Percentiles rank a stretch among this genome's conserved stretches.
Evolutionary conservation across 92 coral and sea anemone genomes (phyloP).

Genomic region (Montipora capitata): DNA sequence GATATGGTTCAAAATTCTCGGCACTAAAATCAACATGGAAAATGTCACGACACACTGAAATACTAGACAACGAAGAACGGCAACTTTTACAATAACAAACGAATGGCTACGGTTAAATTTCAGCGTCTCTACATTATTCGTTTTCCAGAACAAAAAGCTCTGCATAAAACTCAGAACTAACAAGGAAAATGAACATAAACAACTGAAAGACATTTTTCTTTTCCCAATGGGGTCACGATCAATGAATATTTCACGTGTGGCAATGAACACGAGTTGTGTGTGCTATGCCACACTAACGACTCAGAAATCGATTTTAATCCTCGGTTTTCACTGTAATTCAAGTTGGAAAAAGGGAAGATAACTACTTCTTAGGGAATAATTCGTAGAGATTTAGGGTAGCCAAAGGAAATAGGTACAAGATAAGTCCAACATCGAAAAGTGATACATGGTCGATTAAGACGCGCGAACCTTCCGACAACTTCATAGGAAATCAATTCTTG

Average conservation of each 20-base stretch:
- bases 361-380: not conserved
- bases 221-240: constrained; percentile 32
- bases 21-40: constrained; percentile 81
- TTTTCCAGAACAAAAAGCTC: constrained; percentile 17
- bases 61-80: constrained; percentile 3
- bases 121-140: constrained; percentile 19
- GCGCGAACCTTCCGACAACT: constrained; percentile 12
- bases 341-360: not conserved
- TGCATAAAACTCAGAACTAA: constrained; percentile 29
- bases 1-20: constrained; percentile 93
- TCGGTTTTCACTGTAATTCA: not conserved
- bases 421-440: constrained; percentile 38
- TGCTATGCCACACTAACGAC: not conserved
- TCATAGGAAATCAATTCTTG: constrained; percentile 40
- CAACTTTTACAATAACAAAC: not conserved
- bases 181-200: constrained; percentile 28
- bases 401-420: constrained; percentile 21
- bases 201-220: not conserved
- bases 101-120: not conserved
- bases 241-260: constrained; percentile 58
- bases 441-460: constrained; percentile 11
- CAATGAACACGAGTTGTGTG: constrained; percentile 28
- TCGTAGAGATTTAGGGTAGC: not conserved
- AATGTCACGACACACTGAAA: constrained; percentile 48
- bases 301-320: not conserved